Evolutionary conservation across 1,140 invertebrate genomes (phyloP).

Genomic region (Drosophila auraria): DNA sequence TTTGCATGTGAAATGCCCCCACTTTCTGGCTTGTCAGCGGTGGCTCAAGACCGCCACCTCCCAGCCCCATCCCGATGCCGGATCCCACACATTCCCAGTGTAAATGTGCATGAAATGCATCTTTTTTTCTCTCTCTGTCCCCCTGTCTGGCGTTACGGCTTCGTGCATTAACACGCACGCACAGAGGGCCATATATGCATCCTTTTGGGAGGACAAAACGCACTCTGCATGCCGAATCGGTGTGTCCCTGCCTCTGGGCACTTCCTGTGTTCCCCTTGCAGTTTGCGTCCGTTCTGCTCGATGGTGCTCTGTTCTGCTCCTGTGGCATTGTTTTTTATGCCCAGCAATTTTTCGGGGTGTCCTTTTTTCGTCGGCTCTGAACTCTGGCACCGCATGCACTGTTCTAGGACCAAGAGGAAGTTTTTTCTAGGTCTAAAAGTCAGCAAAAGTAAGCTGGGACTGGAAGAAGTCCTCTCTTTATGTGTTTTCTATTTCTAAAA

Average conservation of each 20-base stretch:
- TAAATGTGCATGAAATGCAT: conserved; percentile 74
- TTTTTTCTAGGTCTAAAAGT: neutral
- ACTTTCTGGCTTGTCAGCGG: conserved; percentile 54
- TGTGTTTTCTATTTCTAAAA: too few species aligned
- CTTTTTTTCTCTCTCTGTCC: conserved; percentile 6
- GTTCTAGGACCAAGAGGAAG: neutral
- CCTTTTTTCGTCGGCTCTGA: conserved; percentile 1
- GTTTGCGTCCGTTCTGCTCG: conserved; percentile 34
- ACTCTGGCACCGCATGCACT: conserved; percentile 1
- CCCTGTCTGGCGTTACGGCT: conserved; percentile 52
- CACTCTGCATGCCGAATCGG: conserved; percentile 67
- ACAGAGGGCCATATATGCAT: conserved; percentile 39
- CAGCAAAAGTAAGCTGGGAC: neutral
- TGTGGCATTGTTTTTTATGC: conserved; percentile 48
- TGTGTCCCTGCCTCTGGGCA: conserved; percentile 19
- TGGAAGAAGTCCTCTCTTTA: too few species aligned
- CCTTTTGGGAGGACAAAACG: conserved; percentile 61
- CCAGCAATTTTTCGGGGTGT: neutral
- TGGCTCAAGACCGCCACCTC: conserved; percentile 54
- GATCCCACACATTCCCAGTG: conserved; percentile 35
- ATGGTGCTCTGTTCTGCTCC: conserved; percentile 39
- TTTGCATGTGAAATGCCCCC: conserved; percentile 69
- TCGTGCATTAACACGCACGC: conserved; percentile 82
- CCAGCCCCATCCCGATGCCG: conserved; percentile 31
- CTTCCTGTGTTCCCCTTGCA: conserved; percentile 19